A percentile compares a stretch with the other conserved stretches of the same genome.
Evolutionary conservation across 2,888 invertebrate genomes (phyloP).

Genomic region (Neoascia interrupta): DNA sequence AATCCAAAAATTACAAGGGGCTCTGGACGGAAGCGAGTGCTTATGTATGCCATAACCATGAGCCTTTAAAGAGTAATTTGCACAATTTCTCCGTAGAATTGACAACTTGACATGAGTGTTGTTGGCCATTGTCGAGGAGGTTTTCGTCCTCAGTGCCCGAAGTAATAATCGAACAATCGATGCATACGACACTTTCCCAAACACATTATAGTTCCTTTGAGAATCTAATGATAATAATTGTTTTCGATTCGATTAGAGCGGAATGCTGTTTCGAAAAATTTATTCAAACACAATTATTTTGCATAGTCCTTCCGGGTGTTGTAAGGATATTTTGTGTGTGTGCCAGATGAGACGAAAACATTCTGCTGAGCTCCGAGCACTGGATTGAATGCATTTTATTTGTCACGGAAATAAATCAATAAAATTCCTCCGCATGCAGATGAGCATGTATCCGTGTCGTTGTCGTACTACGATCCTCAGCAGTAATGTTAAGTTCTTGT

Average conservation of each 20-base stretch:
- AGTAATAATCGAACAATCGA: constrained; percentile 60
- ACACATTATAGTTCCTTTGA: constrained; percentile 36
- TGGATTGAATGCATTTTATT: constrained; percentile 30
- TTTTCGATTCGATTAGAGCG: constrained; percentile 47
- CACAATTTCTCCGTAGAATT: constrained; percentile 63
- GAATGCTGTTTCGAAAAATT: constrained; percentile 47
- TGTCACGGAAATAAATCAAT: constrained; percentile 40
- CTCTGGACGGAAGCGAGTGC: background rate
- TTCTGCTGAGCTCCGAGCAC: background rate
- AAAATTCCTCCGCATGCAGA: constrained; percentile 33
- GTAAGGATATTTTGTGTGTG: background rate
- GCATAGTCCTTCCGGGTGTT: constrained; percentile 1
- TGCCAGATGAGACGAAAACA: background rate
- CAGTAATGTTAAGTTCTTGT: constrained; percentile 6
- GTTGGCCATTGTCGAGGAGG: constrained; percentile 41
- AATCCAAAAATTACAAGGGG: constrained; percentile 36
- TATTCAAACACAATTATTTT: constrained; percentile 36
- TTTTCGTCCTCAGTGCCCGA: constrained; percentile 9
- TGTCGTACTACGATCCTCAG: constrained; percentile 15
- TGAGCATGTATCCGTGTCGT: too few relatives aligned
- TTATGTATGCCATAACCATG: constrained; percentile 3
- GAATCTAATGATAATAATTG: constrained; percentile 58
- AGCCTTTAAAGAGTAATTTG: constrained; percentile 21
- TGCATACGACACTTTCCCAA: constrained; percentile 26
- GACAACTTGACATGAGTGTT: constrained; percentile 26